Evolutionary conservation across 2,113 vertebrate species (phyloP).

Genomic region (Sinocyclocheilus anophthalmus): DNA sequence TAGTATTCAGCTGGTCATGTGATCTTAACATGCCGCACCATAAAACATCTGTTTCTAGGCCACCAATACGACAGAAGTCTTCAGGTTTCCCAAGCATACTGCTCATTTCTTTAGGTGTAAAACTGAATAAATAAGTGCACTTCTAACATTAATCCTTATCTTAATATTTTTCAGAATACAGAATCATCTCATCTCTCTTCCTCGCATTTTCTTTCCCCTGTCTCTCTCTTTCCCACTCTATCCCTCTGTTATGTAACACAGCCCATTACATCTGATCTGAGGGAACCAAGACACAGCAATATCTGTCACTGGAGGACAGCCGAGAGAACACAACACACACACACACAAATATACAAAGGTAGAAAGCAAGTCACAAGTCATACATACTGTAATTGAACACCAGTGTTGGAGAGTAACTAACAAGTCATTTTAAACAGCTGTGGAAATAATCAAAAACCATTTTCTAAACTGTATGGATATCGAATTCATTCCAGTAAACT

Average conservation of each 20-base stretch:
- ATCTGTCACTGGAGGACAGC: slow-evolving; percentile 44
- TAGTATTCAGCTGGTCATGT: too few species aligned
- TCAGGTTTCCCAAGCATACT: too few species aligned
- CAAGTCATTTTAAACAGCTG: not conserved
- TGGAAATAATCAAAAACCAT: not conserved
- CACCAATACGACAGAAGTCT: too few species aligned
- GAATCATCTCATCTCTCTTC: slow-evolving; percentile 12
- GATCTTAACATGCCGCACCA: not conserved
- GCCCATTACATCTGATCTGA: slow-evolving; percentile 55
- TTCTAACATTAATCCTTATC: not conserved
- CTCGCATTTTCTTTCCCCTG: not conserved
- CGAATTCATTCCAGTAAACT: too few species aligned
- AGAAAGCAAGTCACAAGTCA: not conserved
- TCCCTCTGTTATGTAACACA: slow-evolving; percentile 49
- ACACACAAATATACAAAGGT: not conserved
- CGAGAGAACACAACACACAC: not conserved
- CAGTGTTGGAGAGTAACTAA: not conserved
- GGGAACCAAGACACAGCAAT: slow-evolving; percentile 41
- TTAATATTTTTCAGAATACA: not conserved
- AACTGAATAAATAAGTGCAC: not conserved
- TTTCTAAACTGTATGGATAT: too few species aligned
- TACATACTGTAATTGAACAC: not conserved
- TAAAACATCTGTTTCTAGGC: too few species aligned
- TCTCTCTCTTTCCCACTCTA: not conserved
- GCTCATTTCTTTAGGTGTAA: not conserved